phyloP scores from a whole-genome alignment of 1,140 invertebrate genomes.

The Doryteuthis pealeii region DNA sequence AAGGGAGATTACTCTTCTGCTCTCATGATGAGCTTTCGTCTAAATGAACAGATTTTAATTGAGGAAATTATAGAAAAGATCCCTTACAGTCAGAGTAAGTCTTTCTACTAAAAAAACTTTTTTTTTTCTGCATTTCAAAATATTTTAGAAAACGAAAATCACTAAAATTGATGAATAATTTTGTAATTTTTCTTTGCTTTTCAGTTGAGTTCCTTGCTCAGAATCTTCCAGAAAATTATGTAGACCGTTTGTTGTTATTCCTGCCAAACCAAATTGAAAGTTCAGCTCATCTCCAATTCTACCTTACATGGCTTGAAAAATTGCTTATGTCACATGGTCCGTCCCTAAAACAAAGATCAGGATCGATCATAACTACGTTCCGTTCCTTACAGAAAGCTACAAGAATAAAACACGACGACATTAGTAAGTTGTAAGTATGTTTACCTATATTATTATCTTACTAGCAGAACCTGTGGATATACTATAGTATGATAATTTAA shows the following conservation, averaged over 20 bases:
- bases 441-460: not conserved
- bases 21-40: conserved; percentile 79
- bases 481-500: too few species aligned
- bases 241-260: conserved; percentile 72
- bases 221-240: conserved; percentile 73
- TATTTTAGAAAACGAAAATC: too few species aligned
- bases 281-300: conserved; percentile 84
- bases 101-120: not conserved
- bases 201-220: conserved; percentile 76
- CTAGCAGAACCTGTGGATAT: too few species aligned
- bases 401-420: conserved; percentile 75
- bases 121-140: not conserved
- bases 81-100: conserved; percentile 75
- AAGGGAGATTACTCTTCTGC: conserved; percentile 73
- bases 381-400: conserved; percentile 79
- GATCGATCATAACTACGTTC: conserved; percentile 66
- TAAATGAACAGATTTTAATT: conserved; percentile 81
- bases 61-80: conserved; percentile 83
- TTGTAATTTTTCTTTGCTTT: conserved; percentile 50
- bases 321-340: conserved; percentile 69
- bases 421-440: conserved; percentile 79
- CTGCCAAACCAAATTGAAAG: conserved; percentile 73
- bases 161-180: too few species aligned
- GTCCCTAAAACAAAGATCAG: conserved; percentile 62
- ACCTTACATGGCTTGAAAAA: conserved; percentile 76